Evolutionary conservation across 2,888 invertebrate species (phyloP).

Genomic region (Agrenia bidenticulata): DNA sequence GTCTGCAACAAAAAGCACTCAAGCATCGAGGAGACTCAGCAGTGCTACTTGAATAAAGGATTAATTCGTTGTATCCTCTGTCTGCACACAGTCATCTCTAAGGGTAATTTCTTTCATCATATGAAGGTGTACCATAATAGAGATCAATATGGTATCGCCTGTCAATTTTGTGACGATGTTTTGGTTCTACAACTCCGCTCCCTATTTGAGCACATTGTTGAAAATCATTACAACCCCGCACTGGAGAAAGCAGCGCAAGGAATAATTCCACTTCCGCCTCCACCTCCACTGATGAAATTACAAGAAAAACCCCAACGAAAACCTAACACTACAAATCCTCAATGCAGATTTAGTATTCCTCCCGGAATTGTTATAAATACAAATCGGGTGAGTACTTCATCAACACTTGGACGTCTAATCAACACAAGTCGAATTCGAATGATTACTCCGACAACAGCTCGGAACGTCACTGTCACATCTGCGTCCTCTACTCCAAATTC

Average conservation of each 20-base stretch:
- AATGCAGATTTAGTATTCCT: too few relatives aligned
- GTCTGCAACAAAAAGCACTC: constrained; percentile 29
- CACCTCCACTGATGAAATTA: too few relatives aligned
- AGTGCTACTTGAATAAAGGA: constrained; percentile 29
- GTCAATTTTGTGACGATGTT: constrained; percentile 32
- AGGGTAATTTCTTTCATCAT: constrained; percentile 31
- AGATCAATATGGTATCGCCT: constrained; percentile 23
- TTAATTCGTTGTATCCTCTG: constrained; percentile 39
- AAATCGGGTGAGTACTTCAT: too few relatives aligned
- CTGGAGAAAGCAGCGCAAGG: constrained; percentile 12
- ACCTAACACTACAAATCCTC: too few relatives aligned
- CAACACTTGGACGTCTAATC: too few relatives aligned
- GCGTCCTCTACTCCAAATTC: too few relatives aligned
- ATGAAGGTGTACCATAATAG: constrained; percentile 30
- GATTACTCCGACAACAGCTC: too few relatives aligned
- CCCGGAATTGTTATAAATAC: too few relatives aligned
- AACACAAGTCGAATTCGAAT: too few relatives aligned
- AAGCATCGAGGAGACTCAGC: constrained; percentile 27
- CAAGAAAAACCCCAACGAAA: too few relatives aligned
- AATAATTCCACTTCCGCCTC: too few relatives aligned
- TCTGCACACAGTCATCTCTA: constrained; percentile 26
- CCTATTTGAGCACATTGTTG: constrained; percentile 36
- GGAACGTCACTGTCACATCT: too few relatives aligned
- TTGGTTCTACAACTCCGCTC: constrained; percentile 18
- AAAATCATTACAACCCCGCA: constrained; percentile 29